Conservation (phyloP, 2,113 vertebrate genomes). For the Apodemus speciosus region DNA sequence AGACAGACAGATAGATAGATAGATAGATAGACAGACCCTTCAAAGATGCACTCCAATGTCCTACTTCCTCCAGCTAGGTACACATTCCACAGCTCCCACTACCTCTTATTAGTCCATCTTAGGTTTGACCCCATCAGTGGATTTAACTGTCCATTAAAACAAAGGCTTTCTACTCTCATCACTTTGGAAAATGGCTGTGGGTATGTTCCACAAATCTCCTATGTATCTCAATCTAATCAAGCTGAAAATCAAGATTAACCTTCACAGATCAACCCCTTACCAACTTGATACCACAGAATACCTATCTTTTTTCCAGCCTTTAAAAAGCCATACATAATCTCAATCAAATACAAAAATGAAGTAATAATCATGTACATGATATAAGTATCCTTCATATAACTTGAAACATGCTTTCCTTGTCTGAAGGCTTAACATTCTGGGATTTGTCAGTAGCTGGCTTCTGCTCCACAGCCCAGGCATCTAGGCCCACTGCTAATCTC, state of each 20-base stretch:
- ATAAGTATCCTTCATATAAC: neutral
- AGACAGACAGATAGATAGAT: too few species aligned
- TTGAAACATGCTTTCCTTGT: neutral
- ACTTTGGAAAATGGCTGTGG: neutral
- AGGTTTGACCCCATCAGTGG: neutral
- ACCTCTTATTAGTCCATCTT: neutral
- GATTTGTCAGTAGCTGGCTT: neutral
- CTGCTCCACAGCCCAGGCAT: fast-evolving
- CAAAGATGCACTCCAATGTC: neutral
- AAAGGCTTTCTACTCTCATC: neutral
- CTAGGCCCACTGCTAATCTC: neutral
- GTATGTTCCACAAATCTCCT: neutral
- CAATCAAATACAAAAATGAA: neutral
- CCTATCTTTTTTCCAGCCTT: neutral
- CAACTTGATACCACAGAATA: neutral
- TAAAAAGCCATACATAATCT: neutral
- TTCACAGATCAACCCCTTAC: neutral
- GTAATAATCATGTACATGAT: neutral
- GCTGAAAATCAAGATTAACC: neutral
- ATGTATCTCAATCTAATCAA: neutral
- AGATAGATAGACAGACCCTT: neutral
- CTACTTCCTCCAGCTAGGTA: neutral
- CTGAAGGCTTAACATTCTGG: neutral
- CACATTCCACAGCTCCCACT: neutral
- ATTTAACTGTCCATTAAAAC: neutral